Base-by-base conservation (phyloP, 1,140 invertebrate genomes). In the Parasteatoda tepidariorum region DNA sequence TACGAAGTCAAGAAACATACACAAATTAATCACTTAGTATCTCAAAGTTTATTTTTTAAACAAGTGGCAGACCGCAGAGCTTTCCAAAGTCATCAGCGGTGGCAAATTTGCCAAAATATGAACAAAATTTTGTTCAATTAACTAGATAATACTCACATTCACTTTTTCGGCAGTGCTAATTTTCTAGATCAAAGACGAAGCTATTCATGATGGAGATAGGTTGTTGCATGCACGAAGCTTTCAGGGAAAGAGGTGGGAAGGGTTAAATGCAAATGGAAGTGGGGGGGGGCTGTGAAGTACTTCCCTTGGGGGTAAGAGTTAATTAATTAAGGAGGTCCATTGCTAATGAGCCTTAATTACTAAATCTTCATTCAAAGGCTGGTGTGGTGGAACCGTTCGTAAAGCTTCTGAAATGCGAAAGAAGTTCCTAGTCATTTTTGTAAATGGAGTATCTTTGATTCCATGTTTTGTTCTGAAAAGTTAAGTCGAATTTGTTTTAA, bases 341-440 rank as follows among this genome's bases (percentile, higher is more conserved):
- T 61, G 34, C 74, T 78, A 78, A 78, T 78, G 74, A 78, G 59
- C 26, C 41, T 57, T 78, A 78, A 78, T 78, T 78, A 66, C 74
- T 24, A 9, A 48, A 48, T n/a, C 57, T 59, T 59, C 2, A 22
- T 26, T n/a, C 57, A 22, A 59, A 18, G 24, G n/a, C 34, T 66
- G 74, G 26, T 48, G 34, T 18, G 33, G 18, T 48, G 38, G 38
- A 48, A 48, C 38, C 38, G 18, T 48, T 9, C 9, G 38, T 48
- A 48, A 18, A n/a, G n/a, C n/a, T n/a, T n/a, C n/a, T n/a, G n/a
- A n/a, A n/a, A n/a, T n/a, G n/a, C n/a, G n/a, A 41, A 13, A 48
- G 18, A 48, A 48, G 38, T 48, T 48, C 18, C 18, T 18, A 13
- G 0, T 1, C 38, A 48, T 9, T 48, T 48, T 18, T 48, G 38